These are phyloP conservation scores for Noctua janthina DNA, from an alignment of 2,888 invertebrate species.

Conservation along the genomic window DNA sequence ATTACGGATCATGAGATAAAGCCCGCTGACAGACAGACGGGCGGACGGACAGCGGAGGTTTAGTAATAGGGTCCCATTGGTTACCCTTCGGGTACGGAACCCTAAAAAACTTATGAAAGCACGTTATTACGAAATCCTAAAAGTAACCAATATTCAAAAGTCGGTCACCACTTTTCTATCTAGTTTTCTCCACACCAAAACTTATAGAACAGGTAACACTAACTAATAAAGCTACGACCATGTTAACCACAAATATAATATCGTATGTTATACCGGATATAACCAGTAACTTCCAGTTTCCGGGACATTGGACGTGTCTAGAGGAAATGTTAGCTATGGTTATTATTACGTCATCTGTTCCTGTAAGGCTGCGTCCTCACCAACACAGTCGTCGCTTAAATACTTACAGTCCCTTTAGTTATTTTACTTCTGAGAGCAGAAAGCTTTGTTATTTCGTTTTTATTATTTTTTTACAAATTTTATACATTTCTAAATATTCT, in stretches of 20 bases:
- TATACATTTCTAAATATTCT: too few species aligned
- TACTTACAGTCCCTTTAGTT: neutral
- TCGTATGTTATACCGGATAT: constrained; percentile 14
- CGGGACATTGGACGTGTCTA: constrained; percentile 33
- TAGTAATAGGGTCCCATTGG: too few species aligned
- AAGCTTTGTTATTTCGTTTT: too few species aligned
- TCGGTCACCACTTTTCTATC: neutral
- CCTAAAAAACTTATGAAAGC: too few species aligned
- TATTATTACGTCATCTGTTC: constrained; percentile 30
- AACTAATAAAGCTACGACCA: constrained; percentile 3
- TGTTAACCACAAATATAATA: constrained; percentile 8
- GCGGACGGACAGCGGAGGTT: too few species aligned
- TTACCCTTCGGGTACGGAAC: too few species aligned
- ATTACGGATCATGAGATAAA: too few species aligned
- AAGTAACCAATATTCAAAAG: neutral
- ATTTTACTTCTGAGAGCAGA: too few species aligned
- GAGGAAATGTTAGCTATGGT: constrained; percentile 26
- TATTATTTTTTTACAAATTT: too few species aligned
- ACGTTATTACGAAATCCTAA: neutral
- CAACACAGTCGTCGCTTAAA: neutral
- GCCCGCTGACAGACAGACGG: too few species aligned
- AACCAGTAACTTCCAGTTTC: constrained; percentile 29
- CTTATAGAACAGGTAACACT: constrained; percentile 17
- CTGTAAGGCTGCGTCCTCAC: neutral
- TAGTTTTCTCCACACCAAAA: neutral